Base-by-base conservation (phyloP, 2,113 vertebrate genomes). In the Nansenia antarctica region DNA sequence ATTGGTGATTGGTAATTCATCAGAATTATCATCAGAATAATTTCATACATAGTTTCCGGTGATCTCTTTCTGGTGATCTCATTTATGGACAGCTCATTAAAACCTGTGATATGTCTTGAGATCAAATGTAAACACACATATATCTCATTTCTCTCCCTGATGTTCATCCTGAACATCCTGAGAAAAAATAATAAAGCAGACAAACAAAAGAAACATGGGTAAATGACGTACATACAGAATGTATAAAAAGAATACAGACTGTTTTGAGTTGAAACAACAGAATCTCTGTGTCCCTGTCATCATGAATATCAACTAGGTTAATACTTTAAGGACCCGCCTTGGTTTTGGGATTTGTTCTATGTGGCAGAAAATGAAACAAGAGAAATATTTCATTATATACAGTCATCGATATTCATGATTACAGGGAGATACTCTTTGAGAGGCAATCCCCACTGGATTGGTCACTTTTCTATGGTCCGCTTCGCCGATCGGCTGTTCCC, bases 311-410 rank as follows among this genome's bases (percentile, higher is more conserved):
- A 80, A 80, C 74, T 63, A 11, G 55, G 67, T 79, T 83, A 82
- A 82, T 84, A 86, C 82, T 83, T 83, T 82, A 89, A 90, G 89
- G 87, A 87, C 86, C 88, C 72, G 79, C 88, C 90, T 88, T 86
- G 86, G 86, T 75, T 81, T 86, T 82, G 85, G 85, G 76, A 87
- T 89, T 88, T 83, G 80, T 86, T 88, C 81, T 75, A 78, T 80
- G 67, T 80, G 83, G 82, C 78, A 85, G 77, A 86, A 83, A 86
- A 83, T 85, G 78, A 88, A 85, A 86, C 81, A 75, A 83, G 79
- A 30, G 73, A 82, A 82, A 86, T 83, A 81, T 85, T 87, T 87
- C 77, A 82, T 84, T 86, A 89, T 91, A 72, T 90, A 86, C 79
- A 87, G 71, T 81, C 70, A 77, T 74, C 73, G 82, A 82, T 85